Base-by-base conservation (phyloP, 1,140 invertebrate genomes). In the Drosophila persimilis region DNA sequence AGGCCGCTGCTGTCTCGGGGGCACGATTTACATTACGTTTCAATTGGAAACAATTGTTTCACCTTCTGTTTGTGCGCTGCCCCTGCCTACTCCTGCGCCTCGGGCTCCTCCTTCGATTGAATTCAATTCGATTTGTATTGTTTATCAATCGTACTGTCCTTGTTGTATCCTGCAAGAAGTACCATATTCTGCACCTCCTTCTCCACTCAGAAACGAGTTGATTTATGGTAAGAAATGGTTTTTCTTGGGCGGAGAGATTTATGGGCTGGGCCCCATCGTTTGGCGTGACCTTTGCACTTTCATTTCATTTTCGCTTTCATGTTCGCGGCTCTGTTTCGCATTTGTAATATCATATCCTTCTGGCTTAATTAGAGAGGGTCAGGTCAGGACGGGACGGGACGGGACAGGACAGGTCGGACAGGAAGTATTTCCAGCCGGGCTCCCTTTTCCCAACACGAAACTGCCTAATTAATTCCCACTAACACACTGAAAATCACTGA, bases 381-480 rank as follows among this genome's bases (percentile, higher is more conserved):
- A 17, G 66, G 51, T 69, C 66, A 69, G 64, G 52, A 15, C 66
- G 50, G 35, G 31, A 9, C 31, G 8, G 29, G 31, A 9, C 31
- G 8, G 29, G 6, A 31, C 6, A 1, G 29, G 29, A 2, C 29
- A 24, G 17, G 17, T 17, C 17, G 29, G 11, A 4, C 35, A 11
- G 66, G 66, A 69, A 69, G 63, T 39, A 53, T 17, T 17, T 17
- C 17, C 17, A 17, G 17, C 17, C 17, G 17, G 17, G 17, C 35
- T 41, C 26, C 50, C 58, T 56, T 78, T 66, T 39, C 22, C 41
- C 45, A 75, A 48, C 56, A 66, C 50, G 63, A 56, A 81, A 78
- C 50, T 65, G 57, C 67, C 51, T 76, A 83, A 83, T 83, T 84
- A 84, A 84, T 79, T 84, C 66, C 39, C 65, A 29, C 29, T 53